A percentile compares a stretch with the other conserved stretches of the same genome.
Evolutionary conservation across 1,140 invertebrate species (phyloP).

Genomic region (Drosophila kepulauana): DNA sequence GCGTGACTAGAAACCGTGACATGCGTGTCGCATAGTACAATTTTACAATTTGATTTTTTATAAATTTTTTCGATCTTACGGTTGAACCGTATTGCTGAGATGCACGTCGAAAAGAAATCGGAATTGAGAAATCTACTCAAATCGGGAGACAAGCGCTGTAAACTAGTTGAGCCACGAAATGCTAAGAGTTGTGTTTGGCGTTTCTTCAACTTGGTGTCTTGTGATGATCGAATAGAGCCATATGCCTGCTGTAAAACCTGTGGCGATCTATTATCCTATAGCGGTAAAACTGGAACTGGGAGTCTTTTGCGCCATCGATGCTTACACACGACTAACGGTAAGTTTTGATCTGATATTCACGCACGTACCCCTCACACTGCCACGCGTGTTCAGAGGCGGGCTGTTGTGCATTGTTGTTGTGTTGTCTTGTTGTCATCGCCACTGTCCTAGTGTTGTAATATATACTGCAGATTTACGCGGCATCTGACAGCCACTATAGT

Average conservation of each 20-base stretch:
- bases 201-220: conserved; percentile 72
- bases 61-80: conserved; percentile 37
- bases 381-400: conserved; percentile 65
- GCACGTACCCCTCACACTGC: conserved; percentile 61
- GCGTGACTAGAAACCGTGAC: conserved; percentile 77
- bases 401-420: conserved; percentile 35
- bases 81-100: conserved; percentile 17
- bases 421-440: conserved; percentile 46
- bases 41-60: conserved; percentile 41
- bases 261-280: conserved; percentile 71
- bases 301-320: conserved; percentile 71
- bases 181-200: conserved; percentile 75
- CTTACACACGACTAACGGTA: conserved; percentile 73
- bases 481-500: not conserved
- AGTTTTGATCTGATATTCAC: conserved; percentile 68
- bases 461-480: conserved; percentile 17
- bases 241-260: conserved; percentile 75
- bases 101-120: conserved; percentile 73
- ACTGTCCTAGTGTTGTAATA: conserved; percentile 50
- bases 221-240: conserved; percentile 66
- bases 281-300: conserved; percentile 70
- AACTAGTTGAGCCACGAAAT: conserved; percentile 67
- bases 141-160: conserved; percentile 67
- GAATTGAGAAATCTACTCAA: conserved; percentile 64
- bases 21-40: conserved; percentile 53